Conservation (phyloP, 2,797 vertebrate species). For the Myotis planiceps region DNA sequence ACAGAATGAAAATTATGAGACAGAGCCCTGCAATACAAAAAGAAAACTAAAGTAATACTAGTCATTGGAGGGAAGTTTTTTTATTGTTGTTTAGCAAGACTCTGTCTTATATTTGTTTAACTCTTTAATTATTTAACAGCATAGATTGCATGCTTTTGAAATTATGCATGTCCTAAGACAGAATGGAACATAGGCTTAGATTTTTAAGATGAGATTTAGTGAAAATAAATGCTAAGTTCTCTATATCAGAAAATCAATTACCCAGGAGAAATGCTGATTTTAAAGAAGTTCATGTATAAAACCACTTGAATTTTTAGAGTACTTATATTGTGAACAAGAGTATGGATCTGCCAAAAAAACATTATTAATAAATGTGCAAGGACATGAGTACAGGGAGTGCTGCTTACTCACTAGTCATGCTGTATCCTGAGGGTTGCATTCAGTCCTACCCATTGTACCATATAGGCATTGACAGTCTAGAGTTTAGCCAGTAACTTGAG, state of each 20-base stretch:
- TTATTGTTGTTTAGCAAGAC: neutral
- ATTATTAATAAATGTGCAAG: neutral
- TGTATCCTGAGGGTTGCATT: neutral
- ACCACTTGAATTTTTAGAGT: neutral
- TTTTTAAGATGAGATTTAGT: constrained; percentile 7
- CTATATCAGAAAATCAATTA: neutral
- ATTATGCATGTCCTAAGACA: neutral
- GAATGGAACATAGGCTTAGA: neutral
- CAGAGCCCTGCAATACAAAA: neutral
- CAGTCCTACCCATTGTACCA: neutral
- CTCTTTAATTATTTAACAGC: neutral
- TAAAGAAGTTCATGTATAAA: constrained; percentile 5
- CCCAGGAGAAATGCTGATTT: neutral
- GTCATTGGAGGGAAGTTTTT: neutral
- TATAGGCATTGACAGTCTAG: neutral
- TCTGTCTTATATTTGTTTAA: neutral
- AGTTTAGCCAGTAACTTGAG: neutral
- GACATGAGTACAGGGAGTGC: neutral
- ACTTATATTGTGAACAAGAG: neutral
- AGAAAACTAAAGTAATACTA: neutral
- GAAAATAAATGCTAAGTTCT: neutral
- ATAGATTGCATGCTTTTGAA: neutral
- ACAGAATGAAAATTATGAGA: neutral
- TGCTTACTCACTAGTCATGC: neutral
- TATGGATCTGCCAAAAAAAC: neutral